Evolutionary conservation across 2,797 vertebrate species (phyloP).

Genomic region (Sebastes hubbsi): DNA sequence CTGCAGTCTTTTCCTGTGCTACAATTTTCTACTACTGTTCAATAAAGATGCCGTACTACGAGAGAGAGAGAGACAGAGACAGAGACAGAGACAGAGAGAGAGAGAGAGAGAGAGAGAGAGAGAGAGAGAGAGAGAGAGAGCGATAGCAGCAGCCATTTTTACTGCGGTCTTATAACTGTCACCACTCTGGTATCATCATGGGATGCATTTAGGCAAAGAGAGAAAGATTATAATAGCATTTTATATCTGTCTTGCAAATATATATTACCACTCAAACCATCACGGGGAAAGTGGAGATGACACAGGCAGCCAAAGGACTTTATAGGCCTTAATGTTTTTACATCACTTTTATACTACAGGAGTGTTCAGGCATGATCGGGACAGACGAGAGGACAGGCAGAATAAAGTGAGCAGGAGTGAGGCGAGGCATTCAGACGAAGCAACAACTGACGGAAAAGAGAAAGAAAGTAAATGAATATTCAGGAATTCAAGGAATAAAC

Average conservation of each 20-base stretch:
- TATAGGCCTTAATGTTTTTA: constrained; percentile 10
- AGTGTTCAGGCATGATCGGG: not conserved
- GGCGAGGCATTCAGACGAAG: not conserved
- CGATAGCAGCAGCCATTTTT: constrained; percentile 10
- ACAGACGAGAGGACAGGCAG: not conserved
- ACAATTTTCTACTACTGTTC: not conserved
- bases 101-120: no score
- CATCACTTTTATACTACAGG: not conserved
- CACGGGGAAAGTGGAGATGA: not conserved
- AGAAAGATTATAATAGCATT: constrained; percentile 10
- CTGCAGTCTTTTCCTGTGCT: not conserved
- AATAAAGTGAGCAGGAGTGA: not conserved
- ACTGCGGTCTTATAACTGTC: constrained; percentile 26
- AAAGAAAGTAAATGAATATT: not conserved
- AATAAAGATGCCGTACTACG: not conserved
- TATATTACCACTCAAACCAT: constrained; percentile 12
- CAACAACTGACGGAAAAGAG: not conserved
- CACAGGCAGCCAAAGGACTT: not conserved
- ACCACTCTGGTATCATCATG: not conserved
- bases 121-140: no score
- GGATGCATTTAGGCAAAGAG: constrained; percentile 29
- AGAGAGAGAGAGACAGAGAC: no score
- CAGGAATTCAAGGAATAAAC: not conserved
- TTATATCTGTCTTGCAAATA: constrained; percentile 25
- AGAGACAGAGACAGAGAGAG: no score